Conservation (phyloP, 1,140 invertebrate genomes). For the Marisa cornuarietis region DNA sequence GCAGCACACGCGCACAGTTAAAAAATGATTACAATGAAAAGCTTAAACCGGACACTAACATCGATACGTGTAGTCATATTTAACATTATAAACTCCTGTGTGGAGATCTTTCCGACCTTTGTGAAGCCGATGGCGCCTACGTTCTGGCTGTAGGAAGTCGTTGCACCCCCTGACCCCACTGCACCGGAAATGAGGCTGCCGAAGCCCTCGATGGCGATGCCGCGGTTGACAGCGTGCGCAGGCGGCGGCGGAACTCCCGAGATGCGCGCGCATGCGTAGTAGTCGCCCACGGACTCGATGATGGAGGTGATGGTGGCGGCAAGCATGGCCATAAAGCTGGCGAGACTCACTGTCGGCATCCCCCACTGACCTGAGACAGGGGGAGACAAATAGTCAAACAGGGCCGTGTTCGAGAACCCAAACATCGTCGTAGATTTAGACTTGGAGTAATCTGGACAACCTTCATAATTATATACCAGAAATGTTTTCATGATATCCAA, state of each 20-base stretch:
- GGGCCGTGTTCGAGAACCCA: too few species aligned
- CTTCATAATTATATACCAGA: too few species aligned
- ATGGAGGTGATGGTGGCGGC: slow-evolving; percentile 86
- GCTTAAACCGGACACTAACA: too few species aligned
- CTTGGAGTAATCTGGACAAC: too few species aligned
- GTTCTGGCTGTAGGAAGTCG: slow-evolving; percentile 86
- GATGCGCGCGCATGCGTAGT: slow-evolving; percentile 88
- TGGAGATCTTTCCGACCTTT: slow-evolving; percentile 58
- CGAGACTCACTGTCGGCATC: slow-evolving; percentile 76
- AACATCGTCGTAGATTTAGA: too few species aligned
- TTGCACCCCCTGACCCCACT: slow-evolving; percentile 84
- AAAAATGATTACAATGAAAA: too few species aligned
- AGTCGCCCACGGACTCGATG: slow-evolving; percentile 89
- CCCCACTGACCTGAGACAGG: slow-evolving; percentile 81
- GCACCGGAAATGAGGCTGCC: slow-evolving; percentile 85
- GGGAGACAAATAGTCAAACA: too few species aligned
- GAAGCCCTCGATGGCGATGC: slow-evolving; percentile 77
- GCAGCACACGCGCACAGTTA: neutral
- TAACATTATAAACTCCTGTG: too few species aligned
- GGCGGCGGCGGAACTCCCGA: slow-evolving; percentile 82
- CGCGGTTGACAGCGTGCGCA: slow-evolving; percentile 78
- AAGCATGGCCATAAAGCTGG: slow-evolving; percentile 84
- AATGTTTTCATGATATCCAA: too few species aligned
- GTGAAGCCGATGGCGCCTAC: slow-evolving; percentile 85
- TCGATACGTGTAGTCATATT: too few species aligned